These are phyloP conservation scores for Caradrina kadenii DNA, from an alignment of 2,888 invertebrate species.

Conservation along the genomic window DNA sequence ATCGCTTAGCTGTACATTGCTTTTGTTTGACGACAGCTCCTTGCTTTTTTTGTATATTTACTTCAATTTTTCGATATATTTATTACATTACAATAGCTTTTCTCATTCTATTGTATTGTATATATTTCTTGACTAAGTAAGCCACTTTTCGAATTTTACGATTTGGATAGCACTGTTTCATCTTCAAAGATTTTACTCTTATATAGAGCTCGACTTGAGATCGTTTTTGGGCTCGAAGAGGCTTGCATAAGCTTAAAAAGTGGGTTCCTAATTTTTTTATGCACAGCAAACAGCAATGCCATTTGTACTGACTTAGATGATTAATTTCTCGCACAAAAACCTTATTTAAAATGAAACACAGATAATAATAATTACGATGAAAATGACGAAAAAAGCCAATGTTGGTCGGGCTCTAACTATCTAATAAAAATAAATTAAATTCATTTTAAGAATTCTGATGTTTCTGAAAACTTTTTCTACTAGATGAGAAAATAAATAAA, in stretches of 20 bases:
- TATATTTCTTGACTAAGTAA: slow-evolving; percentile 79
- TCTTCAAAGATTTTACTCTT: slow-evolving; percentile 59
- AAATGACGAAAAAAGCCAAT: slow-evolving; percentile 20
- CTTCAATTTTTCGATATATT: slow-evolving; percentile 81
- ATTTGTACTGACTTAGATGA: slow-evolving; percentile 18
- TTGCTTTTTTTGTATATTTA: slow-evolving; percentile 72
- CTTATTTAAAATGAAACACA: slow-evolving; percentile 29
- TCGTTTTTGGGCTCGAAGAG: slow-evolving; percentile 36
- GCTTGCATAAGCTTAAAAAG: slow-evolving; percentile 10
- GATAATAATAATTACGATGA: slow-evolving; percentile 13
- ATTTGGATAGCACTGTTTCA: slow-evolving; percentile 73
- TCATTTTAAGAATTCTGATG: slow-evolving; percentile 74
- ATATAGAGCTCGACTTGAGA: slow-evolving; percentile 53
- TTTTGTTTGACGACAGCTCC: slow-evolving; percentile 67
- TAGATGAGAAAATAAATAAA: slow-evolving; percentile 73
- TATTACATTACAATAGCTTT: slow-evolving; percentile 67
- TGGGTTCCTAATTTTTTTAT: slow-evolving; percentile 26
- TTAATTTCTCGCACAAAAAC: slow-evolving; percentile 40
- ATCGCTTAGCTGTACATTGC: slow-evolving; percentile 71
- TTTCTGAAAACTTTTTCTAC: slow-evolving; percentile 84
- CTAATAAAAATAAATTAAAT: slow-evolving; percentile 61
- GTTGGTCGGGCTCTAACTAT: slow-evolving; percentile 60
- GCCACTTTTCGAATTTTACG: slow-evolving; percentile 76
- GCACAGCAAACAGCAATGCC: slow-evolving; percentile 29
- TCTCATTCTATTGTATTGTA: slow-evolving; percentile 76